Conservation (phyloP, 2,888 invertebrate genomes). For the Oscheius sp. region DNA sequence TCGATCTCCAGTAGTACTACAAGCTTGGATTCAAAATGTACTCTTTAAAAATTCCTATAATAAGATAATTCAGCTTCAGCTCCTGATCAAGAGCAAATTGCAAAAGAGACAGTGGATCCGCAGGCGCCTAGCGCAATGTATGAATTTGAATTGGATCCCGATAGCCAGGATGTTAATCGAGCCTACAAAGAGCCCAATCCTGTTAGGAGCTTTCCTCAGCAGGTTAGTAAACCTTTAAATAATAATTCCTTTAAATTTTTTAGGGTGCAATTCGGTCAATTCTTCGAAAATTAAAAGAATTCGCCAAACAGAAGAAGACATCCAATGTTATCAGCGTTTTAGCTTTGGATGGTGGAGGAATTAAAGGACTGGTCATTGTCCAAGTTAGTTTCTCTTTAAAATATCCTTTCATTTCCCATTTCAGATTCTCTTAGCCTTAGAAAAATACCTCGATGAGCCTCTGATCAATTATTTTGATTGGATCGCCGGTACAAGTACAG, state of each 20-base stretch:
- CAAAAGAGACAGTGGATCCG: constrained; percentile 25
- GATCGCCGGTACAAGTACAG: constrained; percentile 89
- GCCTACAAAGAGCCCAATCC: constrained; percentile 51
- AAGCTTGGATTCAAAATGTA: no score
- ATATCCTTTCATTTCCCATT: constrained; percentile 13
- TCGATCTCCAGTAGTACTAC: background rate
- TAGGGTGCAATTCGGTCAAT: constrained; percentile 49
- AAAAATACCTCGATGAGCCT: constrained; percentile 61
- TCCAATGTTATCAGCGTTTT: constrained; percentile 75
- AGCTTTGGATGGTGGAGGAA: constrained; percentile 96
- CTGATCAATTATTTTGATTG: constrained; percentile 85
- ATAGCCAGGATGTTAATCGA: constrained; percentile 46
- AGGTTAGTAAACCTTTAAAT: constrained; percentile 12
- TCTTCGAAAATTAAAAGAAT: constrained; percentile 41
- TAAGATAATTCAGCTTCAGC: background rate
- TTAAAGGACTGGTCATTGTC: constrained; percentile 79
- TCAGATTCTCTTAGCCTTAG: constrained; percentile 64
- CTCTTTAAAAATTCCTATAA: background rate
- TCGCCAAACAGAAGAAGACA: constrained; percentile 51
- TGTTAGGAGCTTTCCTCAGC: constrained; percentile 46
- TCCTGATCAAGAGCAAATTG: constrained; percentile 37
- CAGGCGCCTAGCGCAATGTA: constrained; percentile 48
- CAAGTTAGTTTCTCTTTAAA: constrained; percentile 54
- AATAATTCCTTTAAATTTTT: background rate
- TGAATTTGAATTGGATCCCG: constrained; percentile 56